These are phyloP conservation scores for Sternotherus odoratus DNA, from an alignment of 2,797 vertebrate species.

Conservation along the genomic window DNA sequence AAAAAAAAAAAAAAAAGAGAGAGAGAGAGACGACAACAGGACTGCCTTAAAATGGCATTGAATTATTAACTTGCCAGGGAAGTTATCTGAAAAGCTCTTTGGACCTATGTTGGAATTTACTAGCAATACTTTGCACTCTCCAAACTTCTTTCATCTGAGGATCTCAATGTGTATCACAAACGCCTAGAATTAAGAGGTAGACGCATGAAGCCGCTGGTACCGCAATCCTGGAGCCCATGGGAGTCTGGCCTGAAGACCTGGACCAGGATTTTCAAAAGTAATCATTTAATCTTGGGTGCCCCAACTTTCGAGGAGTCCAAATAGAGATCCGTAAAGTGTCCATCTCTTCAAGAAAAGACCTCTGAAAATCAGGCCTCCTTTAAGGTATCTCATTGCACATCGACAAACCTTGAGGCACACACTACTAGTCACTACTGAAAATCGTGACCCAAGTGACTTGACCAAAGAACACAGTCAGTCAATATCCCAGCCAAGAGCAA, in stretches of 20 bases:
- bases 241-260: background rate
- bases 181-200: background rate
- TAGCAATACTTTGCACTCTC: conserved; percentile 7
- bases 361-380: background rate
- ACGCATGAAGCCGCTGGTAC: background rate
- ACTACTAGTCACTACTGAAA: fast-evolving
- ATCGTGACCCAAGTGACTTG: background rate
- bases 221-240: background rate
- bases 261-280: background rate
- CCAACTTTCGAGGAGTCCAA: background rate
- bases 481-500: background rate
- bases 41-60: conserved; percentile 40
- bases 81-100: conserved; percentile 15
- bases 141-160: background rate
- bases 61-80: conserved; percentile 71
- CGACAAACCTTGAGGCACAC: background rate
- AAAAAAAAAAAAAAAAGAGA: conserved; percentile 67
- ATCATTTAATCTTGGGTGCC: background rate
- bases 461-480: background rate
- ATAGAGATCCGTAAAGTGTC: background rate
- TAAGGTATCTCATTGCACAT: fast-evolving
- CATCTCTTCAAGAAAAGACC: background rate
- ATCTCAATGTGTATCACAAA: background rate
- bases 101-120: background rate
- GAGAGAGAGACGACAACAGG: conserved; percentile 48